phyloP scores from a whole-genome alignment of 2,888 invertebrate genomes.

The Trichogramma evanescens region DNA sequence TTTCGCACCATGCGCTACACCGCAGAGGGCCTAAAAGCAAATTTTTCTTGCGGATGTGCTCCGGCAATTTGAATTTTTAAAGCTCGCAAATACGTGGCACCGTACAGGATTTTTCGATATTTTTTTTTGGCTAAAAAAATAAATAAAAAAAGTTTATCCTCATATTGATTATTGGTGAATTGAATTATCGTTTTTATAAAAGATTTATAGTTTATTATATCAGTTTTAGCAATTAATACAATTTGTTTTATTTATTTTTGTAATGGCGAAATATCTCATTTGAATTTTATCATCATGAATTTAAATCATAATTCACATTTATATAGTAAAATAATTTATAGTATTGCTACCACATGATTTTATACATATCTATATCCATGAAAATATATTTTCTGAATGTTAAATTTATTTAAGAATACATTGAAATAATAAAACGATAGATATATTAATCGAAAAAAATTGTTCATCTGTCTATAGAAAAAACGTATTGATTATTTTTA shows the following conservation, averaged over 20 bases:
- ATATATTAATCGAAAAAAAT: no score
- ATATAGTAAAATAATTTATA: no score
- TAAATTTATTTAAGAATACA: no score
- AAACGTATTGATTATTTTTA: no score
- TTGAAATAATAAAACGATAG: no score
- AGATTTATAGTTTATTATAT: neutral
- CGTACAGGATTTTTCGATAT: slow-evolving; percentile 5
- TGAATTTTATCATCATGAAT: neutral
- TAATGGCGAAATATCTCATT: neutral
- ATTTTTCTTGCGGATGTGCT: slow-evolving; percentile 19
- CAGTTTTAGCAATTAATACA: neutral
- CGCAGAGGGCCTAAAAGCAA: slow-evolving; percentile 17
- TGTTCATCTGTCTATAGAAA: no score
- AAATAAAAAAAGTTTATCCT: no score
- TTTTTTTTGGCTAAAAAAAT: slow-evolving; percentile 1
- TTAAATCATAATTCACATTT: neutral
- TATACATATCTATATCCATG: no score
- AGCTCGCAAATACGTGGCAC: slow-evolving; percentile 17
- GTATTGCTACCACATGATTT: no score
- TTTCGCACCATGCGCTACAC: neutral
- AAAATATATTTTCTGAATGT: no score
- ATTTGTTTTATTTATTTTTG: neutral
- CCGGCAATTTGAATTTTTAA: slow-evolving; percentile 23
- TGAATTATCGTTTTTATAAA: neutral
- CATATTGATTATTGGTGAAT: no score